phyloP scores from a whole-genome alignment of 2,113 vertebrate species.

The Struthidea cinerea region DNA sequence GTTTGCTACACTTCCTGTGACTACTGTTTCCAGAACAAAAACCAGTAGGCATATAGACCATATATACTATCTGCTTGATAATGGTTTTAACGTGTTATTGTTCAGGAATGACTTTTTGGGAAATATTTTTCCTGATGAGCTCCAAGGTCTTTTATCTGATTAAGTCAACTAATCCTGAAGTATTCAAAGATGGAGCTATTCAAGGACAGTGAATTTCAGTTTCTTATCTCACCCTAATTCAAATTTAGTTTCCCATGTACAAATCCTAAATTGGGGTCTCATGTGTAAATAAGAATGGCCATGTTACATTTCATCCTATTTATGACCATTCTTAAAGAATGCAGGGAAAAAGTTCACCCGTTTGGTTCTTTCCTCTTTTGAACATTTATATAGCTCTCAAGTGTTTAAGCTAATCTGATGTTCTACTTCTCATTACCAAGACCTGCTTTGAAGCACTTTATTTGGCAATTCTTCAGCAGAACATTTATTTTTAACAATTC shows the following conservation, averaged over 20 bases:
- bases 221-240: background rate
- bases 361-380: background rate
- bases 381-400: background rate
- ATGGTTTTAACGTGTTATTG: background rate
- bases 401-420: background rate
- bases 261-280: background rate
- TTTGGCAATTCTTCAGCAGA: slow-evolving; percentile 52
- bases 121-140: background rate
- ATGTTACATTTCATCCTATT: background rate
- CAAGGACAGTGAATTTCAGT: background rate
- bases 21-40: background rate
- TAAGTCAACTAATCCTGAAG: background rate
- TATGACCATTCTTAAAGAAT: background rate
- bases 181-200: background rate
- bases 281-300: background rate
- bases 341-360: background rate
- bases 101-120: background rate
- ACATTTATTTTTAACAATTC: slow-evolving; percentile 59
- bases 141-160: background rate
- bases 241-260: background rate
- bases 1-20: background rate
- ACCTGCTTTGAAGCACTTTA: slow-evolving; percentile 39
- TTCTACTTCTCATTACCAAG: slow-evolving; percentile 40
- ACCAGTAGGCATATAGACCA: accelerated
- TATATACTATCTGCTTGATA: background rate